These are phyloP conservation scores for Microtus californicus DNA, from an alignment of 2,797 vertebrate genomes.

Conservation along the genomic window DNA sequence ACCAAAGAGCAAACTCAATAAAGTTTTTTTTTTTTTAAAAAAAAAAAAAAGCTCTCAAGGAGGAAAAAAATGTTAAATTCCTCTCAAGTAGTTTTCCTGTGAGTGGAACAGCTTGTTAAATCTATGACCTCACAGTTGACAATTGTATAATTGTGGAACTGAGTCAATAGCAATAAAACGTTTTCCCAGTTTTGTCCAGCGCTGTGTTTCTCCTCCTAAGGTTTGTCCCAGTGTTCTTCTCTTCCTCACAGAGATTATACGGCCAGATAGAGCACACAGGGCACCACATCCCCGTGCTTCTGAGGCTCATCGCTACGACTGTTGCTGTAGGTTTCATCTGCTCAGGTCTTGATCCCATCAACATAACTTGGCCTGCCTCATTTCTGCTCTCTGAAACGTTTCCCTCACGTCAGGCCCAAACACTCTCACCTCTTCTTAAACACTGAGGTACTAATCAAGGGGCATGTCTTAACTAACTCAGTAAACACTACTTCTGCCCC, in stretches of 20 bases:
- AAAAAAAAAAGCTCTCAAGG: neutral
- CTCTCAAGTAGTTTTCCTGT: conserved; percentile 15
- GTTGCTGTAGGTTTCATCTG: conserved; percentile 24
- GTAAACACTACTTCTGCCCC: neutral
- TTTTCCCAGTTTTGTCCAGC: conserved; percentile 56
- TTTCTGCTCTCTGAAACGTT: conserved; percentile 20
- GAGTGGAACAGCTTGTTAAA: conserved; percentile 63
- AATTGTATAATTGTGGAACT: conserved; percentile 37
- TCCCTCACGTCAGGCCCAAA: conserved; percentile 29
- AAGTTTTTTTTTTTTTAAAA: neutral
- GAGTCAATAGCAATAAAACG: conserved; percentile 38
- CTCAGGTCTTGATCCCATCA: conserved; percentile 32
- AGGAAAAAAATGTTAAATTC: neutral
- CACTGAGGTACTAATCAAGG: neutral
- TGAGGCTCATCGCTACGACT: neutral
- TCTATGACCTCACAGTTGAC: conserved; percentile 61
- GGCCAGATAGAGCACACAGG: neutral
- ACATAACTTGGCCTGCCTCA: conserved; percentile 44
- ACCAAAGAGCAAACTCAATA: neutral
- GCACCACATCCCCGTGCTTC: neutral
- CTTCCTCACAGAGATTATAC: conserved; percentile 56
- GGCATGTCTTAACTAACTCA: neutral
- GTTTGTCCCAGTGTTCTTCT: conserved; percentile 16
- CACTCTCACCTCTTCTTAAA: conserved; percentile 20
- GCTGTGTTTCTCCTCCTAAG: conserved; percentile 40